Evolutionary conservation across 2,113 vertebrate genomes (phyloP), one percentile per base, ranked within the genome.

Genomic region (Tinamus guttatus): DNA sequence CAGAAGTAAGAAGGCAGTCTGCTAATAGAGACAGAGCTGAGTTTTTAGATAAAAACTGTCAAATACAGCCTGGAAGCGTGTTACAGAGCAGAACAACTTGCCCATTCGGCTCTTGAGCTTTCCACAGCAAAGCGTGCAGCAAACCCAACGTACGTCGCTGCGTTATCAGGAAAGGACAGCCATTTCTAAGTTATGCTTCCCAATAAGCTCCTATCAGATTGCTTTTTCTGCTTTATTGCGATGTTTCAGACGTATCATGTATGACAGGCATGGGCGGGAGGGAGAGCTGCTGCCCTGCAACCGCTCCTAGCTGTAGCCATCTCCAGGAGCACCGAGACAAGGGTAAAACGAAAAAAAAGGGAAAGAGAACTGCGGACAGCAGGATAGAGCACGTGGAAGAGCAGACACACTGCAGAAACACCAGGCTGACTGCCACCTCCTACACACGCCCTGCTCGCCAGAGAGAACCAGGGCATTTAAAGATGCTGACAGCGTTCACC

Each of bases 111-210:
- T n/a, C 67, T 58, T 24, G 30, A 69, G 49, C 21, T 73, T 81
- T 82, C 54, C 54, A 11, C 75, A 52, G 64, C 74, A 86, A 56
- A 73, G 77, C 52, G 32, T 65, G 54, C 80, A n/a, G n/a, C 67
- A 64, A 87, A 67, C 32, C 27, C 59, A 3, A 20, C 2, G 64
- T 22, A 64, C 78, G 68, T 51, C 30, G 10, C 63, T 56, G 34
- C 3, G 34, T 90, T 85, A 90, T 62, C 89, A 59, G 91, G 64
- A 32, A 49, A 47, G 79, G 34, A 18, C 69, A 87, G 43, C 43
- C 73, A 36, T 63, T 93, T 84, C 64, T 40, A 84, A 87, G 77
- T 62, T 89, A 74, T 5, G 85, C 65, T 34, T 83, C 89, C 90
- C 60, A 69, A 51, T 74, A 75, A 81, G 73, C 28, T 52, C 16